Evolutionary conservation across 1,140 invertebrate genomes (phyloP).

Genomic region (Panagrolaimus sp.): DNA sequence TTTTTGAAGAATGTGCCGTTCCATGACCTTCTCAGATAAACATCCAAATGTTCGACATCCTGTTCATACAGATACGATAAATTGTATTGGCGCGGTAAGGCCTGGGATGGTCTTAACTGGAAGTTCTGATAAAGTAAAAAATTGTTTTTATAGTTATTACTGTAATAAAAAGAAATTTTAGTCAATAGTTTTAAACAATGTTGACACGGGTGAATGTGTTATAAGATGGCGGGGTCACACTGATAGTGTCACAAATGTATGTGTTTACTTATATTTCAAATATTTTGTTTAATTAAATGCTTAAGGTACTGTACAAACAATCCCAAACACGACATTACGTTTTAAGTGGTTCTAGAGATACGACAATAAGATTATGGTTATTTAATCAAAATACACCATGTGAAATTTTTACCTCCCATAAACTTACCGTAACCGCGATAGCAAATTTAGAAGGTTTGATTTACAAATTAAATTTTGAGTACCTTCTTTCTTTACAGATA

Average conservation of each 20-base stretch:
- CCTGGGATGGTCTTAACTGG: conserved; percentile 8
- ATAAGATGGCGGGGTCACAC: conserved; percentile 3
- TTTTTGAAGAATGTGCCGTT: neutral
- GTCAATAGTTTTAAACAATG: neutral
- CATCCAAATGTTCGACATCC: conserved; percentile 5
- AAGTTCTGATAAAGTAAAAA: conserved; percentile 5
- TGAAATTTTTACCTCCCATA: neutral
- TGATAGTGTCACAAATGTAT: neutral
- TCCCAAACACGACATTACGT: conserved; percentile 9
- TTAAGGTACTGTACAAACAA: neutral
- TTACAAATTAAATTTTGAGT: neutral
- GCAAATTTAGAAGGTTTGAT: neutral
- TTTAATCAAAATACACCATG: neutral
- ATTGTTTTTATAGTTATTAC: neutral
- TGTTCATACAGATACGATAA: conserved; percentile 9
- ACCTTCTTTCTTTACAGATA: neutral
- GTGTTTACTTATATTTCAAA: neutral
- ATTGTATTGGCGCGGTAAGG: conserved; percentile 1
- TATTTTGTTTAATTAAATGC: neutral
- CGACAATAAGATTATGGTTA: neutral
- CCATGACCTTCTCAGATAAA: neutral
- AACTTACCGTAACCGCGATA: neutral
- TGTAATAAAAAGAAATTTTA: neutral
- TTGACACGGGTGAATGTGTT: conserved; percentile 4
- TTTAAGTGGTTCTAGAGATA: neutral